Evolutionary conservation across 2,113 vertebrate species (phyloP).

Genomic region (Antechinus stuartii): DNA sequence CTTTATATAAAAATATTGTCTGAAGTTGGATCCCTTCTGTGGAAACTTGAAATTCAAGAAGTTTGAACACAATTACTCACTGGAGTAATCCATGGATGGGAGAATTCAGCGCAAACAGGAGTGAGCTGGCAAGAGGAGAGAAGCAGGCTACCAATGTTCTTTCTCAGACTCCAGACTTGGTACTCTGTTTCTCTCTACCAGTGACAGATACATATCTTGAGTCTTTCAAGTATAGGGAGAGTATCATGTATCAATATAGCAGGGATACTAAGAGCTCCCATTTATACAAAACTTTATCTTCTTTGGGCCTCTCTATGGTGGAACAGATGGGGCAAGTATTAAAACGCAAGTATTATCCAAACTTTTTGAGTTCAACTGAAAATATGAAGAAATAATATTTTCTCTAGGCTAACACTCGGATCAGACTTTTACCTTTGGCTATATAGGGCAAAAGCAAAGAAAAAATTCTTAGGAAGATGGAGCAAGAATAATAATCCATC

Average conservation of each 20-base stretch:
- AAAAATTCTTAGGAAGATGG: neutral
- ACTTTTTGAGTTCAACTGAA: neutral
- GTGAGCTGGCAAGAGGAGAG: neutral
- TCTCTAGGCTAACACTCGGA: neutral
- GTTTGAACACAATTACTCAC: neutral
- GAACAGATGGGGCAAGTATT: neutral
- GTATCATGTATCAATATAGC: neutral
- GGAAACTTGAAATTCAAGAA: neutral
- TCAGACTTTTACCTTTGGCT: neutral
- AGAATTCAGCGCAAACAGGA: neutral
- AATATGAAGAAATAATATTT: neutral
- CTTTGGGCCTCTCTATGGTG: neutral
- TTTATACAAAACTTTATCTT: neutral
- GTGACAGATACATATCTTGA: neutral
- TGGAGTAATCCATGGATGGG: neutral
- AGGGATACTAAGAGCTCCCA: neutral
- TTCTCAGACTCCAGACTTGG: neutral
- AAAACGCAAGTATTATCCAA: neutral
- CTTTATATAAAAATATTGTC: neutral
- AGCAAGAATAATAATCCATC: neutral
- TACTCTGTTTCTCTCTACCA: neutral
- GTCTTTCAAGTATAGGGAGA: neutral
- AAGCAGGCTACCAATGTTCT: neutral
- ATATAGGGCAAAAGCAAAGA: neutral
- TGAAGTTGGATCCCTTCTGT: neutral